Conservation (phyloP, 2,113 vertebrate species). For the Dryoscopus gambensis region DNA sequence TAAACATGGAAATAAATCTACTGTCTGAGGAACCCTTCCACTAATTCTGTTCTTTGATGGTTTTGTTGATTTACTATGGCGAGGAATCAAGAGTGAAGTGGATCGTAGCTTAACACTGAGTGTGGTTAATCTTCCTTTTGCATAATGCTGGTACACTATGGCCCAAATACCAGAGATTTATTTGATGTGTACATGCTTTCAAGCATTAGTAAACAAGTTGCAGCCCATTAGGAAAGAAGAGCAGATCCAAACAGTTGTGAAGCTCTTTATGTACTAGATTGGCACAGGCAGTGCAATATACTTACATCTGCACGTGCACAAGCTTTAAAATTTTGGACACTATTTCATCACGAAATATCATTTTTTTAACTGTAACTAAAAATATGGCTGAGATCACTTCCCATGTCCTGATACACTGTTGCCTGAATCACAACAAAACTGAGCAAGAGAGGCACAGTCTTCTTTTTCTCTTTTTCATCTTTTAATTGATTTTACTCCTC, state of each 20-base stretch:
- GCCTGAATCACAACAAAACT: neutral
- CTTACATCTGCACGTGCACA: neutral
- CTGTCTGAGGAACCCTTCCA: neutral
- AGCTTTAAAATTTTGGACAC: neutral
- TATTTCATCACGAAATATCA: neutral
- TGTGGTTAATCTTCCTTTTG: conserved; percentile 53
- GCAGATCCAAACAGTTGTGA: neutral
- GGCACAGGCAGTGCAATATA: neutral
- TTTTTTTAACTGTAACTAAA: neutral
- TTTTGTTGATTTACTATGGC: conserved; percentile 21
- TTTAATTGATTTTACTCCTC: neutral
- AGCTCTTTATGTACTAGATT: neutral
- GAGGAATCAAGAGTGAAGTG: conserved; percentile 49
- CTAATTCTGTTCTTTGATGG: conserved; percentile 45
- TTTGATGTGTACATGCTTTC: conserved; percentile 63
- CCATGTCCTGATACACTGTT: neutral
- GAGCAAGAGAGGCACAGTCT: neutral
- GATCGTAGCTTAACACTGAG: conserved; percentile 16
- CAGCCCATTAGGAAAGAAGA: conserved; percentile 64
- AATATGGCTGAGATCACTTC: neutral
- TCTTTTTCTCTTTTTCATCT: neutral
- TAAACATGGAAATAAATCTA: conserved; percentile 30
- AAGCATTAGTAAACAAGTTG: conserved; percentile 58
- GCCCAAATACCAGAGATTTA: conserved; percentile 65
- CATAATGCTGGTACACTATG: conserved; percentile 61